Evolutionary conservation across 2,888 invertebrate species (phyloP), one percentile per base, ranked within the genome.

Genomic region (Acheta domesticus): DNA sequence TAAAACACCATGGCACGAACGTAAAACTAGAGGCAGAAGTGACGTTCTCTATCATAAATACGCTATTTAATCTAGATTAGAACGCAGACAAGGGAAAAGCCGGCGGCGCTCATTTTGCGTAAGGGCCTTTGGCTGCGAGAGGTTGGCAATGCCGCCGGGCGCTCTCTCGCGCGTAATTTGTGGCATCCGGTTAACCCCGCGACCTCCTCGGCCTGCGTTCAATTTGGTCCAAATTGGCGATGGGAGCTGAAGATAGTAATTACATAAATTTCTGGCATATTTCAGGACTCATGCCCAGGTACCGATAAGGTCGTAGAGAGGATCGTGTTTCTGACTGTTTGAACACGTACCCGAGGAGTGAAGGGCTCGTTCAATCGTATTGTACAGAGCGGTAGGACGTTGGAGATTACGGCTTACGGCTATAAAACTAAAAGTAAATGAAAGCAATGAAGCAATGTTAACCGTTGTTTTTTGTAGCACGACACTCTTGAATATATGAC

Each of bases 201-300:
- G 62, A 62, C 62, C 62, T 12, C 16, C 12, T 14, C 62, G n/a
- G 62, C 62, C 62, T 62, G 62, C 62, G 62, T 62, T 62, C 62
- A 62, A 62, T 62, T 62, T 62, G 62, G 62, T 19, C 62, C n/a
- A 62, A 62, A 62, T 62, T 62, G 62, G 62, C 62, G 62, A 62
- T 62, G 62, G 62, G 62, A 62, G 62, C 62, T 62, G 16, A 62
- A 62, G 62, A 62, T 62, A 62, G 62, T 62, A 62, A 62, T 62
- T 62, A 62, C 62, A 62, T 62, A 62, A 62, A 62, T 62, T 62
- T 62, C 62, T 62, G 62, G n/a, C 62, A 62, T 62, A 62, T 62
- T 62, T 62, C 62, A 62, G 16, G 62, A 62, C n/a, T 14, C n/a
- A n/a, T 62, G 62, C 62, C n/a, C 62, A 62, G 62, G 62, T 62